phyloP scores from a whole-genome alignment of 2,113 vertebrate species.

The Hiodon tergisus region DNA sequence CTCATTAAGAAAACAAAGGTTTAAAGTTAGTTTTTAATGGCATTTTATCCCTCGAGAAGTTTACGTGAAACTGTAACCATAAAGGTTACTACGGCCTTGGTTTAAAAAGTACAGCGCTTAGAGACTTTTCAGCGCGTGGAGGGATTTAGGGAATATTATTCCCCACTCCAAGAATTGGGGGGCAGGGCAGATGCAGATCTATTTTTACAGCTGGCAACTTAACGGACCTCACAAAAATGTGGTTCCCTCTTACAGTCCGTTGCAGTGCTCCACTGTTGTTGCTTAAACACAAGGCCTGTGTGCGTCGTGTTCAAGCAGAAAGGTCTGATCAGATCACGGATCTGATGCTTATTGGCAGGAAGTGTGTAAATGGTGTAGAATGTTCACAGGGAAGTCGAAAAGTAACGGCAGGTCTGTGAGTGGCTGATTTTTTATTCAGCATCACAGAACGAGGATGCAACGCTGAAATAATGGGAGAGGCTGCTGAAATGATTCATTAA shows the following conservation, averaged over 20 bases:
- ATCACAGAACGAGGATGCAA: neutral
- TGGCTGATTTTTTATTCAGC: neutral
- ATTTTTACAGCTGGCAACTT: conserved; percentile 20
- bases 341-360: conserved; percentile 1
- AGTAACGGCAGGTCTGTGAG: no score
- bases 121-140: neutral
- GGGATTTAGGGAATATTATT: neutral
- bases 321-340: neutral
- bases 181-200: neutral
- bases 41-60: no score
- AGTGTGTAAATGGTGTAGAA: neutral
- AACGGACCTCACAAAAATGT: neutral
- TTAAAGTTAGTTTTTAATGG: no score
- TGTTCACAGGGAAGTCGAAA: no score
- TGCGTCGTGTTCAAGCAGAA: neutral
- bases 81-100: neutral
- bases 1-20: no score
- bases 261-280: neutral
- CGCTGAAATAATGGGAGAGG: neutral
- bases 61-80: no score
- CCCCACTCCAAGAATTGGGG: no score
- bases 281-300: neutral
- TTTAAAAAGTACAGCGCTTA: neutral
- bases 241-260: neutral
- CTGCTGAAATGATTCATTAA: neutral